These are phyloP conservation scores for Hartigia nigra DNA, from an alignment of 2,888 invertebrate genomes.

Conservation along the genomic window DNA sequence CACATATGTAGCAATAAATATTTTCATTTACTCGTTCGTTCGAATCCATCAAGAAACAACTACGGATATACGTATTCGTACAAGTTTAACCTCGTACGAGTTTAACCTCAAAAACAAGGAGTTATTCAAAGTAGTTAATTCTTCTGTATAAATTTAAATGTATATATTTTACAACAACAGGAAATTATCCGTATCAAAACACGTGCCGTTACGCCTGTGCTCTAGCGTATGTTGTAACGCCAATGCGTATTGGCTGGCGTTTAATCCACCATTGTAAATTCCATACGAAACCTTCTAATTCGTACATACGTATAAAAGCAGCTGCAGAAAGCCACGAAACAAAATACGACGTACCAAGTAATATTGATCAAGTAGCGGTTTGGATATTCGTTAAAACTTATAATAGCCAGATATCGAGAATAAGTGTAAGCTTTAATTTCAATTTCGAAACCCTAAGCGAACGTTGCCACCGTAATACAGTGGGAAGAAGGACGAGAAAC, in stretches of 20 bases:
- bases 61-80: not conserved
- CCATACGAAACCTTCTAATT: not conserved
- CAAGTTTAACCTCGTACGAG: too few relatives aligned
- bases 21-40: not conserved
- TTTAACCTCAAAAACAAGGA: not conserved
- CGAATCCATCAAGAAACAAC: not conserved
- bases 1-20: too few relatives aligned
- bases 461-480: not conserved
- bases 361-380: conserved; percentile 23
- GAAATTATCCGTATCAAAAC: not conserved
- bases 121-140: not conserved
- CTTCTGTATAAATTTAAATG: not conserved
- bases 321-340: not conserved
- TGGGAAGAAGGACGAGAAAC: not conserved
- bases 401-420: conserved; percentile 21
- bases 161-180: too few relatives aligned
- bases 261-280: not conserved
- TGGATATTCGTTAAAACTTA: conserved; percentile 23
- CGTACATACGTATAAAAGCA: not conserved
- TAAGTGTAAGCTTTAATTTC: conserved; percentile 34
- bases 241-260: not conserved
- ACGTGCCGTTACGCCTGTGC: not conserved
- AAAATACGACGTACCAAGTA: not conserved
- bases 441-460: conserved; percentile 28
- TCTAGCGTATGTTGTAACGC: not conserved